Evolutionary conservation across 2,888 invertebrate species (phyloP), one percentile per base, ranked within the genome.

Genomic region (Lasioglossum malachurum): DNA sequence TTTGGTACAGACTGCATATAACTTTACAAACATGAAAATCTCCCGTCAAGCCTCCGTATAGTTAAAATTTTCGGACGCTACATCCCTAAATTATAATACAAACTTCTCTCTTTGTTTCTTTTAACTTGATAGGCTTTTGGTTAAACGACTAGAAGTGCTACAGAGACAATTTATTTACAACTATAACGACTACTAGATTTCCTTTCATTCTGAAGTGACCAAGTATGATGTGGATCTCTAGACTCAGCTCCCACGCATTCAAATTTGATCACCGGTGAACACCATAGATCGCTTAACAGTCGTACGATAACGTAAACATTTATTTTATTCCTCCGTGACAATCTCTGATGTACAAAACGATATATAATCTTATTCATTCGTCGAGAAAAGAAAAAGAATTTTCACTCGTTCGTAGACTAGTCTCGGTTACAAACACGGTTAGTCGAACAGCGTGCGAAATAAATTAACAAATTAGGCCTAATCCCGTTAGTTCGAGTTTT

Each of bases 81-180:
- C 46, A 71, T 38, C 44, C 57, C 23, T 80, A 84, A 83, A 78
- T 84, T 84, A 75, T 78, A 64, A 67, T 78, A 78, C 75, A 80
- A 31, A 86, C 53, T 75, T 74, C n/a, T 73, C 46, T 16, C n/a
- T 44, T 57, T 46, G n/a, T 73, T 49, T n/a, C 10, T 14, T 19
- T 60, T 64, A 35, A 69, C 71, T 23, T 14, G 53, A 57, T 71
- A 81, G 75, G 72, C 67, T 78, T 57, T 78, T 77, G 64, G 75
- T 72, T 46, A 71, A 75, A 78, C 71, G 72, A 85, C 81, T 85
- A 85, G 78, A 75, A 85, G 67, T 78, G 81, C 77, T 85, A 85
- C 64, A 72, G 35, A 75, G 85, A 72, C 49, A 53, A 73, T 84
- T 85, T 86, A 86, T 86, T 78, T 86, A 81, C 81, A 86, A 64